Evolutionary conservation across 2,113 vertebrate species (phyloP), one percentile per base, ranked within the genome.

Genomic region (Podiceps cristatus): DNA sequence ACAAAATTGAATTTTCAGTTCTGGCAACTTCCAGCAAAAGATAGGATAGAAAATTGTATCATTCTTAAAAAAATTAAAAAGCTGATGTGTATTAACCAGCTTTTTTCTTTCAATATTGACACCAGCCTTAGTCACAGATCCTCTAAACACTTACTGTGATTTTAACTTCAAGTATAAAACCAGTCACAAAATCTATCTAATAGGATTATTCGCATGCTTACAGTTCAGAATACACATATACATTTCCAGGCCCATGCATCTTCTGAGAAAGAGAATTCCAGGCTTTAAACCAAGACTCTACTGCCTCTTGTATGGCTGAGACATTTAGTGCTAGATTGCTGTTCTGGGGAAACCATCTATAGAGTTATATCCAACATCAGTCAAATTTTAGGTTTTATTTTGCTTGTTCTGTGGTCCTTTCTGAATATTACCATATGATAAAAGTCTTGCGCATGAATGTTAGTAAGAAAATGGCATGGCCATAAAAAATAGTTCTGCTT

Each of bases 141-240:
- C 18, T 81, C 64, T 47, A 81, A 92, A 93, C 56, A 56, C n/a
- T 76, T 79, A 42, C 37, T 90, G 45, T 2, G 0, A 75, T 81
- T 94, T 86, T 86, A 95, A 93, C 60, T 94, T 94, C 47, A 82
- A 91, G 87, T 59, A 86, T 63, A 93, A 92, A 86, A 84, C 59
- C 40, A 77, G 64, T 68, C 47, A 78, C 59, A 92, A 86, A 90
- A 49, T 71, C n/a, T 84, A 87, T 75, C 52, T 84, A 91, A 94
- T 87, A 56, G 64, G 86, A 94, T 91, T 94, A 94, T 91, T 91
- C 73, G 69, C 73, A 15, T 93, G 60, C 58, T 95, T 93, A 89
- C 66, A 79, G 56, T 93, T 93, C 94, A 62, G 53, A 91, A 96
- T 37, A 37, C 71, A 85, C 60, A 96, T 85, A 91, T 84, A 81